Base-by-base conservation (phyloP, 2,888 invertebrate genomes). In the Troides helena region DNA sequence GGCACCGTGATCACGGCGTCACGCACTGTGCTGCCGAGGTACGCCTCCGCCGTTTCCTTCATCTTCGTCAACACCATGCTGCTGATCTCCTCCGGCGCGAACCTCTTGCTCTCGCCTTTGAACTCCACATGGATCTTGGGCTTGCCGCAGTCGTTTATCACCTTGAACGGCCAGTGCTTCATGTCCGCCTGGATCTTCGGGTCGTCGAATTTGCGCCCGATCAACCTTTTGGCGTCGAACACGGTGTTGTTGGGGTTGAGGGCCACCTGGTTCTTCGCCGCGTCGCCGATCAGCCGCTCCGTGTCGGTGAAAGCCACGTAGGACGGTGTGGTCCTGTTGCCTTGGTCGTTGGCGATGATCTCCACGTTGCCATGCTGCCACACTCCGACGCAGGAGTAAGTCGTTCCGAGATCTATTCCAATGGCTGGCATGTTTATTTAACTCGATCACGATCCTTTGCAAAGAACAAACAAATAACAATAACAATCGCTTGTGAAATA, bases 221-320 rank as follows among this genome's bases (percentile, higher is more conserved):
- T 97, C 71, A 98, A 88, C 67, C 97, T 94, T 82, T 97, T 97
- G 12, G 96, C 96, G 81, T 97, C 95, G 82, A 95, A 95, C 43
- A 95, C 95, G 0, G 96, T 96, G 89, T 96, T 96, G 79, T 85
- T 93, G 39, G 96, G 96, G 85, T 96, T 96, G 92, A 95, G 94
- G 53, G 95, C 95, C 39, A 96, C 96, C 88, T 97, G 97, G 85
- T 96, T 97, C 87, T 97, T 97, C 53, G 97, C 97, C 23, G 97
- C 96, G 90, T 97, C 97, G 59, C 97, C 97, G 77, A 97, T 96
- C 56, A 97, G 92, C 64, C 97, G 93, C 86, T 97, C 97, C 5
- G 95, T 95, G 76, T 97, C 97, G 36, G 96, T 97, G 85, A 97
- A 98, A 7, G 97, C 97, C 65, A 97, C 97, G 87, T 97, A 98